Percentiles rank a stretch among this genome's conserved stretches.
These are phyloP conservation scores for Cheilosia vernalis DNA, from an alignment of 2,888 invertebrate genomes.

Conservation along the genomic window DNA sequence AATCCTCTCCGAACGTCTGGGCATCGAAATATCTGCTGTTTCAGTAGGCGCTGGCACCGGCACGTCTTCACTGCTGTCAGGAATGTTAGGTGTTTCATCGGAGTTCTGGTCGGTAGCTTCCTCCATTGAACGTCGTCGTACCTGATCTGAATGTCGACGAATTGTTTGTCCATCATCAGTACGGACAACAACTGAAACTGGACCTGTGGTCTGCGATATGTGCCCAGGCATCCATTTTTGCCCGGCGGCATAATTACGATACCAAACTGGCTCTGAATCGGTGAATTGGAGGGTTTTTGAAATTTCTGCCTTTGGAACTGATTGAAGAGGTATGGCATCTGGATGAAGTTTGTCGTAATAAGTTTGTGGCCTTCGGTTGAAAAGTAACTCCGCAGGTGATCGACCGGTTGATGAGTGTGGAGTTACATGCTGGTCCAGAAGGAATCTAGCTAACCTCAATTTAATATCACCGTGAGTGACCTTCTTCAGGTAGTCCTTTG, in stretches of 20 bases:
- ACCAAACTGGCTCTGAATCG: too few relatives aligned
- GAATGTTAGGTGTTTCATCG: background rate
- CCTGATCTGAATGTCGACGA: background rate
- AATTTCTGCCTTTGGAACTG: too few relatives aligned
- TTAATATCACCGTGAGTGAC: background rate
- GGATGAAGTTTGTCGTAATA: constrained; percentile 36
- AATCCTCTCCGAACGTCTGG: too few relatives aligned
- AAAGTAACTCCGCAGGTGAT: background rate
- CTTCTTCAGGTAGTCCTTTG: constrained; percentile 9
- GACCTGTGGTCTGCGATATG: too few relatives aligned
- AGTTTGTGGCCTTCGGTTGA: constrained; percentile 6
- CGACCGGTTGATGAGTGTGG: constrained; percentile 12
- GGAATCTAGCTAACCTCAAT: background rate
- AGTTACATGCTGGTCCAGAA: constrained; percentile 2
- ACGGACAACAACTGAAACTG: too few relatives aligned
- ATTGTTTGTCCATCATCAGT: too few relatives aligned
- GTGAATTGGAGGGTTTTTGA: background rate
- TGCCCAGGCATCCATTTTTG: too few relatives aligned
- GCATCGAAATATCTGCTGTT: too few relatives aligned
- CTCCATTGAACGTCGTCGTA: constrained; percentile 22
- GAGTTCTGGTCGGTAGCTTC: background rate
- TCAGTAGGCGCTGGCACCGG: background rate
- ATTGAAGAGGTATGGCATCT: constrained; percentile 21
- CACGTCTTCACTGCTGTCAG: background rate
- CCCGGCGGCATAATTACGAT: too few relatives aligned